These are phyloP conservation scores for Pseudochromis fuscus DNA, from an alignment of 2,797 vertebrate genomes.

Conservation along the genomic window DNA sequence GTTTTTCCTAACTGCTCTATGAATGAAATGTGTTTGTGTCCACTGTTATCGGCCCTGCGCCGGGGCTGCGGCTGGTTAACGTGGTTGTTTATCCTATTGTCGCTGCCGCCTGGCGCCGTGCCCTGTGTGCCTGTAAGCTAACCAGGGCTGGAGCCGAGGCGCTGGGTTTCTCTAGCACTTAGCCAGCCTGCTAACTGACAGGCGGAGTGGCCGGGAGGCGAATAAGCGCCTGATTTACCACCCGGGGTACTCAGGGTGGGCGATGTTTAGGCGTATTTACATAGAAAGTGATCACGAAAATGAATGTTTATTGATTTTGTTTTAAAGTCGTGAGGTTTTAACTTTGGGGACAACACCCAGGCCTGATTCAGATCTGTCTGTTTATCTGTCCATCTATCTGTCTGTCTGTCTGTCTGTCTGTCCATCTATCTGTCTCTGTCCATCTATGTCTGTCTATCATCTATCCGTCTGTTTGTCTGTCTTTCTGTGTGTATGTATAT, in stretches of 20 bases:
- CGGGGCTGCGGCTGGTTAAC: not conserved
- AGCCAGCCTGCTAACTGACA: constrained; percentile 77
- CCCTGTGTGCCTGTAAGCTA: constrained; percentile 63
- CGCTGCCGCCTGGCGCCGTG: constrained; percentile 55
- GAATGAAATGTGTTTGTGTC: constrained; percentile 50
- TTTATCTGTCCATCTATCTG: too few species aligned
- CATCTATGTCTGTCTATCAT: too few species aligned
- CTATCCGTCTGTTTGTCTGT: too few species aligned
- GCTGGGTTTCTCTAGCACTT: constrained; percentile 53
- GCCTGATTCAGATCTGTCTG: constrained; percentile 16
- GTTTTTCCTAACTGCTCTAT: constrained; percentile 34
- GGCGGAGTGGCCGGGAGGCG: constrained; percentile 50
- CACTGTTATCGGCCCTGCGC: not conserved
- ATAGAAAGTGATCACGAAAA: not conserved
- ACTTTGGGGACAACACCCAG: constrained; percentile 60
- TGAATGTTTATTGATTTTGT: not conserved
- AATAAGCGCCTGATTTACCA: constrained; percentile 65
- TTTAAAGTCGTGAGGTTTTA: constrained; percentile 30
- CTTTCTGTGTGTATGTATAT: too few species aligned
- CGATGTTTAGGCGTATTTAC: constrained; percentile 42
- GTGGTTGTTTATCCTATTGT: constrained; percentile 35
- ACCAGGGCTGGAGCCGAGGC: constrained; percentile 47
- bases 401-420: too few species aligned
- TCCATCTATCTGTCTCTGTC: too few species aligned
- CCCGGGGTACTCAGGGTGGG: constrained; percentile 42